Evolutionary conservation across 2,888 invertebrate species (phyloP).

Genomic region (Rhopalosiphum nymphaeae): DNA sequence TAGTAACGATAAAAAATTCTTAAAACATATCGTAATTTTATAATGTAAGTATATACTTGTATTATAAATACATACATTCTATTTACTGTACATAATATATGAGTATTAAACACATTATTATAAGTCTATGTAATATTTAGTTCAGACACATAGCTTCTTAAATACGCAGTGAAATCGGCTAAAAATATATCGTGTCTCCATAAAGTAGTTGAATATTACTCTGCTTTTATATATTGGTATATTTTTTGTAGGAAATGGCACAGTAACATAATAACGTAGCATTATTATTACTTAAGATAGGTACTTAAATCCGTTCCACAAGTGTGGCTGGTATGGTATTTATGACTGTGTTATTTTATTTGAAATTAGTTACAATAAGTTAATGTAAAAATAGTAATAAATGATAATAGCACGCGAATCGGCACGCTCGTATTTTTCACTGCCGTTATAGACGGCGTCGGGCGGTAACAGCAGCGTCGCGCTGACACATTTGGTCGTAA

Average conservation of each 20-base stretch:
- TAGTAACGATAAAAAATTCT: neutral
- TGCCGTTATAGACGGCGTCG: neutral
- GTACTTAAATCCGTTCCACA: neutral
- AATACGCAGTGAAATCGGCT: neutral
- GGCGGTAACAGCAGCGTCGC: neutral
- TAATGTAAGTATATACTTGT: neutral
- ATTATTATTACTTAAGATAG: neutral
- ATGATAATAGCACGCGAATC: slow-evolving; percentile 23
- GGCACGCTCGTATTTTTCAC: slow-evolving; percentile 27
- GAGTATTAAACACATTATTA: neutral
- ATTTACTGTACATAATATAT: neutral
- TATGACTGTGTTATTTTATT: slow-evolving; percentile 15
- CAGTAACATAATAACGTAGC: slow-evolving; percentile 1
- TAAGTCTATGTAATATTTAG: neutral
- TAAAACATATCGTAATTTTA: neutral
- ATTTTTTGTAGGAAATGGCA: neutral
- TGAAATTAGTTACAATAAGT: slow-evolving; percentile 18
- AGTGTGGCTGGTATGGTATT: neutral
- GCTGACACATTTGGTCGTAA: slow-evolving; percentile 20
- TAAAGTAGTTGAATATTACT: slow-evolving; percentile 18
- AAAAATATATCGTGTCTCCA: neutral
- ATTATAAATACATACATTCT: neutral
- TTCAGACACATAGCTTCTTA: neutral
- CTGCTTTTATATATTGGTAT: neutral
- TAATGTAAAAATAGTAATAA: slow-evolving; percentile 20